Conservation (phyloP, 2,113 vertebrate genomes). For the Rafetus swinhoei region DNA sequence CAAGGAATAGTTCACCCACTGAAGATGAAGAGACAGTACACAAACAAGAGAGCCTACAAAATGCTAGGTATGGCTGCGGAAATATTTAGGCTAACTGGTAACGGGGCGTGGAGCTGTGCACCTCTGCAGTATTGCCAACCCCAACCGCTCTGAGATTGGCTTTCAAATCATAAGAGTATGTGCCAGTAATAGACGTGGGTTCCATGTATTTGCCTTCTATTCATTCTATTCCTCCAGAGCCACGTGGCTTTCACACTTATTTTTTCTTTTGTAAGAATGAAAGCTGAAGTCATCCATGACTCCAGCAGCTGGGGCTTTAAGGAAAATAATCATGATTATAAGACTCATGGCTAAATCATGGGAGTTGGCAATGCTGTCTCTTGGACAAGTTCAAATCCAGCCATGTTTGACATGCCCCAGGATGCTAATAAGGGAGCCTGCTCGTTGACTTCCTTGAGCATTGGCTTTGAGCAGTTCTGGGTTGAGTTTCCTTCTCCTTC, state of each 20-base stretch:
- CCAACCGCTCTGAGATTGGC: not conserved
- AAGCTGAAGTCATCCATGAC: not conserved
- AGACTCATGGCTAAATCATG: not conserved
- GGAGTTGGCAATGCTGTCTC: not conserved
- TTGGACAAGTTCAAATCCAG: not conserved
- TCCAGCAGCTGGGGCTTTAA: not conserved
- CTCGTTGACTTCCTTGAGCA: not conserved
- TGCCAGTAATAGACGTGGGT: not conserved
- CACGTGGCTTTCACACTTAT: not conserved
- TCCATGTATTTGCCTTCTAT: not conserved
- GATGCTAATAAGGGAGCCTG: too few relatives aligned
- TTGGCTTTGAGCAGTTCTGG: not conserved
- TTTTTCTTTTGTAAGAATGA: not conserved
- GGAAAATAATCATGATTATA: not conserved
- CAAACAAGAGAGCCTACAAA: slow-evolving; percentile 81
- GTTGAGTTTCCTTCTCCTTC: not conserved
- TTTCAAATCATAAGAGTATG: not conserved
- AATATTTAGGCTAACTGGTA: not conserved
- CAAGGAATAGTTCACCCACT: slow-evolving; percentile 86
- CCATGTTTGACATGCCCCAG: not conserved
- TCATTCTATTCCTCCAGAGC: not conserved
- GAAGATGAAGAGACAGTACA: slow-evolving; percentile 84
- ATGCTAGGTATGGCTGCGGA: slow-evolving; percentile 77
- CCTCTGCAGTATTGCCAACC: not conserved
- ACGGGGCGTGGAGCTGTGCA: not conserved